Evolutionary conservation across 1,140 invertebrate species (phyloP).

Genomic region (Drosophila persimilis): DNA sequence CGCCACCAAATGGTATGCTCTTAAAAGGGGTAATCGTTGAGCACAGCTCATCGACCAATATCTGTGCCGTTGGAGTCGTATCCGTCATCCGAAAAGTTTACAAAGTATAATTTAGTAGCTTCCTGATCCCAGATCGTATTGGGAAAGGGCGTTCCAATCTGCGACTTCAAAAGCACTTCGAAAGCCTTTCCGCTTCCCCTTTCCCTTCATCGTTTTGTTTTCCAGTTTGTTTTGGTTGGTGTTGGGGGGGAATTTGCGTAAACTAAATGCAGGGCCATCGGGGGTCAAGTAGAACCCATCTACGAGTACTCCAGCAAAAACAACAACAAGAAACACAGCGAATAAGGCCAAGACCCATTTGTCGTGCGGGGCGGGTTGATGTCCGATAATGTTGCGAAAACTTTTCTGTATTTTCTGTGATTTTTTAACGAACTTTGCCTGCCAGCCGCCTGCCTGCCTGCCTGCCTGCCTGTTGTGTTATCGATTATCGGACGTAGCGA

Average conservation of each 20-base stretch:
- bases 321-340: constrained; percentile 17
- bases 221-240: constrained; percentile 12
- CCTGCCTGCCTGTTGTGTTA: constrained; percentile 31
- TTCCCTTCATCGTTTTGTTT: constrained; percentile 2
- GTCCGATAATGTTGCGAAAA: constrained; percentile 72
- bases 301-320: constrained; percentile 31
- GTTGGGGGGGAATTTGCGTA: constrained; percentile 51
- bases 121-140: too few relatives aligned
- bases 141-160: too few relatives aligned
- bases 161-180: too few relatives aligned
- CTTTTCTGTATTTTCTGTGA: constrained; percentile 30
- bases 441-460: constrained; percentile 2
- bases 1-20: too few relatives aligned
- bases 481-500: constrained; percentile 39
- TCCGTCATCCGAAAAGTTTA: too few relatives aligned
- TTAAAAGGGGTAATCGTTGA: too few relatives aligned
- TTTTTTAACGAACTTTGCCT: constrained; percentile 58
- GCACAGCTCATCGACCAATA: too few relatives aligned
- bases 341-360: constrained; percentile 38
- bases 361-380: constrained; percentile 48
- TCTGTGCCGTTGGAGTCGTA: too few relatives aligned
- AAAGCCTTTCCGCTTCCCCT: constrained; percentile 5
- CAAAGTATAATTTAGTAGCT: too few relatives aligned
- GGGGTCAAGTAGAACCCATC: constrained; percentile 66
- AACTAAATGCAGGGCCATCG: constrained; percentile 56